Conservation (phyloP, 2,888 invertebrate species). For the Phalera bucephala region DNA sequence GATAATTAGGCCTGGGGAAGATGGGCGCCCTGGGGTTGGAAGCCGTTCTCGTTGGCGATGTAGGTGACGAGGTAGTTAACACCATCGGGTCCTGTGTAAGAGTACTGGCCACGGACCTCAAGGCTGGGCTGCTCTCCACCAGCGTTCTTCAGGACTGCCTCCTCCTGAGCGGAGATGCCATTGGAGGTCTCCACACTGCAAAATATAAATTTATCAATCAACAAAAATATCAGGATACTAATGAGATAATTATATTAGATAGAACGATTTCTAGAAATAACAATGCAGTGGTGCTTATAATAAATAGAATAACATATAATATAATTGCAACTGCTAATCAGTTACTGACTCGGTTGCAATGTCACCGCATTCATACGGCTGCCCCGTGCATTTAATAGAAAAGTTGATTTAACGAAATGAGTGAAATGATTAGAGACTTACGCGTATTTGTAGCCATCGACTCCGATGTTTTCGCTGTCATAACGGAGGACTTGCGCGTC, state of each 20-base stretch:
- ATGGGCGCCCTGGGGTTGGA: conserved; percentile 69
- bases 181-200: conserved; percentile 57
- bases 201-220: conserved; percentile 2
- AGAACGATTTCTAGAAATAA: no score
- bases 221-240: conserved; percentile 1
- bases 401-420: no score
- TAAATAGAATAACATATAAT: no score
- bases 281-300: no score
- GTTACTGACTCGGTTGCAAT: no score
- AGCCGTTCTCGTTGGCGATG: conserved; percentile 79
- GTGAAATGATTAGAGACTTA: no score
- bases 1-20: conserved; percentile 41
- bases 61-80: conserved; percentile 71
- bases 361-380: no score
- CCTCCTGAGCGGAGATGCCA: conserved; percentile 41
- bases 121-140: conserved; percentile 56
- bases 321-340: no score
- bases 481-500: conserved; percentile 41
- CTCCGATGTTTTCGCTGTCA: conserved; percentile 53
- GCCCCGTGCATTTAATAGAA: no score
- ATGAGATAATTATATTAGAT: no score
- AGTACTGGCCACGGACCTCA: conserved; percentile 52
- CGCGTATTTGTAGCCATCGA: conserved; percentile 50
- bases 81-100: conserved; percentile 70
- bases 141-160: conserved; percentile 43